Percentiles rank a stretch among this genome's conserved stretches.
phyloP scores from a whole-genome alignment of 2,888 invertebrate species.

The Plutella xylostella region DNA sequence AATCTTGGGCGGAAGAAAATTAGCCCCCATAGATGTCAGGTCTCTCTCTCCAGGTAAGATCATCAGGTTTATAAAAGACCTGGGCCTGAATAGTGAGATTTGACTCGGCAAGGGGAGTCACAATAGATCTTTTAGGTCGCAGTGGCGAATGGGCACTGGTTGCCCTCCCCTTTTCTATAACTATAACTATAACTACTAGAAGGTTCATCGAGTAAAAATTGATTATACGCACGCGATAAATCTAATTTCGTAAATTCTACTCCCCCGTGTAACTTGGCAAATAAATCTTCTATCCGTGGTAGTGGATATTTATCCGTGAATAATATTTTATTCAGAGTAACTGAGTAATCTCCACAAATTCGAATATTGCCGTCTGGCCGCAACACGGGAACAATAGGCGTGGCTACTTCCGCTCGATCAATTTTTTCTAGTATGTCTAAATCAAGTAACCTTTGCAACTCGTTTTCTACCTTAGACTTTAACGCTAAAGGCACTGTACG shows the following conservation, averaged over 20 bases:
- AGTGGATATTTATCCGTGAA: conserved; percentile 12
- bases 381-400: no score
- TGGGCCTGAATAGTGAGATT: no score
- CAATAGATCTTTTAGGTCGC: no score
- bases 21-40: no score
- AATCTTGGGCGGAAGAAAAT: no score
- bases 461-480: conserved; percentile 14
- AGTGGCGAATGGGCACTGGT: no score
- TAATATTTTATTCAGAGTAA: conserved; percentile 12
- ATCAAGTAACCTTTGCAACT: conserved; percentile 12
- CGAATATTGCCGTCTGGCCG: conserved; percentile 11
- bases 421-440: conserved; percentile 15
- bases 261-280: conserved; percentile 17
- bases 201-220: conserved; percentile 10
- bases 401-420: conserved; percentile 12
- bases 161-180: no score
- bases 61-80: no score
- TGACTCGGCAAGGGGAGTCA: no score
- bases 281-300: conserved; percentile 23
- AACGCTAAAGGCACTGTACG: conserved; percentile 14
- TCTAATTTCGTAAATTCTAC: conserved; percentile 19
- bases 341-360: no score
- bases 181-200: conserved; percentile 3
- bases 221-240: conserved; percentile 16
- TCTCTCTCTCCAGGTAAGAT: no score